phyloP scores from a whole-genome alignment of 2,888 invertebrate genomes.

The Coremacera marginata region DNA sequence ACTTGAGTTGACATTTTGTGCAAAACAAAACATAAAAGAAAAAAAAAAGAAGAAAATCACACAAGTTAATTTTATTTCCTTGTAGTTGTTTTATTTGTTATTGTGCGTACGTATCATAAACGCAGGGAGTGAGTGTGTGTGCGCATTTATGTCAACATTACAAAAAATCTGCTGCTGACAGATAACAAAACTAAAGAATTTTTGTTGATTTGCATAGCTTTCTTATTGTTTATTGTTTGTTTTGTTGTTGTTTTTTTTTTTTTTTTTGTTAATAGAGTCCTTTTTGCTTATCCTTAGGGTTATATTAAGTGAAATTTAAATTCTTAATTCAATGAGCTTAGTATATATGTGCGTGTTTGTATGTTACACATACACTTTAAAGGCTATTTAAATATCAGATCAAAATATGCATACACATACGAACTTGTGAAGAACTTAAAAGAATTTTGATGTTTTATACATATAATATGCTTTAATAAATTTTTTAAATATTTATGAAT shows the following conservation, averaged over 20 bases:
- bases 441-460: no score
- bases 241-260: neutral
- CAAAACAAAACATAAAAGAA: no score
- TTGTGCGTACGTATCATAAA: no score
- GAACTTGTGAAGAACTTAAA: no score
- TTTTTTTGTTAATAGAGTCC: neutral
- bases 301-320: neutral
- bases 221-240: neutral
- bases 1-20: no score
- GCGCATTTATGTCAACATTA: neutral
- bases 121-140: neutral
- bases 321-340: neutral
- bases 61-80: no score
- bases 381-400: no score
- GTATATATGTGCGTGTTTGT: neutral
- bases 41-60: no score
- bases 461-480: no score
- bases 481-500: no score
- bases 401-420: no score
- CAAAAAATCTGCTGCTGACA: constrained; percentile 1
- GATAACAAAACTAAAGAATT: neutral
- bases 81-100: no score
- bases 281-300: neutral
- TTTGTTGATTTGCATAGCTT: neutral
- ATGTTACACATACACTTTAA: neutral